Evolutionary conservation across 2,888 invertebrate genomes (phyloP), one percentile per base, ranked within the genome.

Genomic region (Branchipolynoe longqiensis): DNA sequence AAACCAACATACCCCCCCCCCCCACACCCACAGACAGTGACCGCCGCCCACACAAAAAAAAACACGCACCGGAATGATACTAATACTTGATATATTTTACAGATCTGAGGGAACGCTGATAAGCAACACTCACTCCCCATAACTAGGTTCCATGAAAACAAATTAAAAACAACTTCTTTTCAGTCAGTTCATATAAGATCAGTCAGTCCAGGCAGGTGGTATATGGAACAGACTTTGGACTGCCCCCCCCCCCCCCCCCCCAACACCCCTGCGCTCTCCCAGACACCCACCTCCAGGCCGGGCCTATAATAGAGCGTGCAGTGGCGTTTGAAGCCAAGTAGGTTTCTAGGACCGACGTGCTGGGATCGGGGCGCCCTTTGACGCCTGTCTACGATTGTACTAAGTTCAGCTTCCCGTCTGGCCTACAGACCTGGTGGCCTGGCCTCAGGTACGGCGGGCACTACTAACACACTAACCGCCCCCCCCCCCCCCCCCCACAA

Each of bases 381-480:
- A 8, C 0, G 73, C 4, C 54, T 54, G 73, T 14, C 40, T 73
- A 22, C 2, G 73, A 14, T 14, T 38, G n/a, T 73, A 36, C 38
- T 38, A 40, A 40, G 73, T 73, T 38, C 22, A n/a, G 38, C 38
- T 41, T 38, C 40, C 28, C 25, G 73, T 73, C 73, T 73, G 73
- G 73, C 73, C 73, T 73, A 73, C n/a, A 73, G 73, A 73, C 73
- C 73, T 28, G 73, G 73, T 73, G 73, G 40, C 73, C 73, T 41
- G 41, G 38, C 73, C 73, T 73, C 73, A 73, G 73, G 33, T n/a
- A 41, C n/a, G 41, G 73, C 38, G 38, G 73, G 38, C 3, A 73
- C 40, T 73, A 41, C 73, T 40, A 38, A 40, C 73, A 73, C 73
- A 73, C 73, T 41, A 38, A 73, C 38, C 62, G 38, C 33, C 40